phyloP scores from a whole-genome alignment of 2,888 invertebrate species.

The Diploptera punctata region DNA sequence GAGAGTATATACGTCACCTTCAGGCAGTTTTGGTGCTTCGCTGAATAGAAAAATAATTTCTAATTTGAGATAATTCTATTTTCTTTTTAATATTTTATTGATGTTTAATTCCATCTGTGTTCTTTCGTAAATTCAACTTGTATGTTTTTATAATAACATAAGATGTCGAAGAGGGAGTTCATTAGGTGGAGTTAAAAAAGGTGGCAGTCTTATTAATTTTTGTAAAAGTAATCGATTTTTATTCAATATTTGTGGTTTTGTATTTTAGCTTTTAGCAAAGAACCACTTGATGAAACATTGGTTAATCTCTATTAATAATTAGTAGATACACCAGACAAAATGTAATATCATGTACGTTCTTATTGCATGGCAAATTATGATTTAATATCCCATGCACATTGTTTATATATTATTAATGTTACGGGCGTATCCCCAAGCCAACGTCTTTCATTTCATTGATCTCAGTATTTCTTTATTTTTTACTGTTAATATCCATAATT shows the following conservation, averaged over 20 bases:
- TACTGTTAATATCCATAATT: no score
- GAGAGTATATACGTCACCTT: no score
- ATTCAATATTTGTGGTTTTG: neutral
- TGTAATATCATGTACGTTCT: neutral
- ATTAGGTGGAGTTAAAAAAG: neutral
- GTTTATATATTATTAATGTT: no score
- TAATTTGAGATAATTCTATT: neutral
- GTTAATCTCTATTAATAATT: no score
- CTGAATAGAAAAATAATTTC: neutral
- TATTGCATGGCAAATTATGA: neutral
- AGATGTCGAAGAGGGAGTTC: conserved; percentile 9
- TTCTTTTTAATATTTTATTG: neutral
- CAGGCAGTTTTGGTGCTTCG: neutral
- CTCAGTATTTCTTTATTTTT: no score
- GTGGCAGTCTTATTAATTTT: neutral
- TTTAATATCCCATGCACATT: neutral
- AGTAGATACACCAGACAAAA: neutral
- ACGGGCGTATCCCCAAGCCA: no score
- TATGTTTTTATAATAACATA: neutral
- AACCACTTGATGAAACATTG: no score
- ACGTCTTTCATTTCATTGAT: no score
- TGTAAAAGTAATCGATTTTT: neutral
- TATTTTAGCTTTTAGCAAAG: neutral
- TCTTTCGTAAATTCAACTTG: neutral
- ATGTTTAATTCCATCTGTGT: neutral